These are phyloP conservation scores for Minunthozetes semirufus DNA, from an alignment of 2,888 invertebrate genomes.

Conservation along the genomic window DNA sequence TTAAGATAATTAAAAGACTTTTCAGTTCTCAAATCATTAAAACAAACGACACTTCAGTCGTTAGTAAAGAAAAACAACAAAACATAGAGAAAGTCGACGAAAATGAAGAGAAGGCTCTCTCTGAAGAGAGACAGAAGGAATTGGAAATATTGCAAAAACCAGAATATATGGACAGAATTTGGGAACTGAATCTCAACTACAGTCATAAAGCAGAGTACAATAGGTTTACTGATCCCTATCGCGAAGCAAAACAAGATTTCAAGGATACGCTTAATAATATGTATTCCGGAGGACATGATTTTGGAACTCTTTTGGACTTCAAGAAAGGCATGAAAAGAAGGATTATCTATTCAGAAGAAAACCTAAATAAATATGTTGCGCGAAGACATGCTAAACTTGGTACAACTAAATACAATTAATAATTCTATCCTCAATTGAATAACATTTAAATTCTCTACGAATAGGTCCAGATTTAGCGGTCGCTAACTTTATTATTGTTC, in stretches of 20 bases:
- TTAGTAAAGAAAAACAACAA: too few relatives aligned
- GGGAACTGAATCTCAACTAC: not conserved
- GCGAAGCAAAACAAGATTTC: too few relatives aligned
- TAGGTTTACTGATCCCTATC: not conserved
- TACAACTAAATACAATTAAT: not conserved
- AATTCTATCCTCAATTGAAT: too few relatives aligned
- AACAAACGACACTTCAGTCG: too few relatives aligned
- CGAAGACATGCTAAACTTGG: not conserved
- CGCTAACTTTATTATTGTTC: conserved; percentile 71
- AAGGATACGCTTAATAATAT: too few relatives aligned
- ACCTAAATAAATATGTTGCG: not conserved
- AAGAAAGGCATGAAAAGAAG: not conserved
- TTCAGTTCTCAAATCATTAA: too few relatives aligned
- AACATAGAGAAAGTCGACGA: not conserved
- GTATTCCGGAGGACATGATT: too few relatives aligned
- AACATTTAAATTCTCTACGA: too few relatives aligned
- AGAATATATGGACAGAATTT: not conserved
- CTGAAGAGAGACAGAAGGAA: not conserved
- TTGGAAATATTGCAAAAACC: not conserved
- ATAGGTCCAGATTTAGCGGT: conserved; percentile 64
- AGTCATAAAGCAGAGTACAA: not conserved
- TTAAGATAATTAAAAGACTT: too few relatives aligned
- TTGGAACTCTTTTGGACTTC: not conserved
- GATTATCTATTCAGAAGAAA: not conserved
- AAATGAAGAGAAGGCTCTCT: not conserved